Percentiles rank a stretch among this genome's conserved stretches.
Evolutionary conservation across 2,797 vertebrate genomes (phyloP).

Genomic region (Epinephelus malabaricus): DNA sequence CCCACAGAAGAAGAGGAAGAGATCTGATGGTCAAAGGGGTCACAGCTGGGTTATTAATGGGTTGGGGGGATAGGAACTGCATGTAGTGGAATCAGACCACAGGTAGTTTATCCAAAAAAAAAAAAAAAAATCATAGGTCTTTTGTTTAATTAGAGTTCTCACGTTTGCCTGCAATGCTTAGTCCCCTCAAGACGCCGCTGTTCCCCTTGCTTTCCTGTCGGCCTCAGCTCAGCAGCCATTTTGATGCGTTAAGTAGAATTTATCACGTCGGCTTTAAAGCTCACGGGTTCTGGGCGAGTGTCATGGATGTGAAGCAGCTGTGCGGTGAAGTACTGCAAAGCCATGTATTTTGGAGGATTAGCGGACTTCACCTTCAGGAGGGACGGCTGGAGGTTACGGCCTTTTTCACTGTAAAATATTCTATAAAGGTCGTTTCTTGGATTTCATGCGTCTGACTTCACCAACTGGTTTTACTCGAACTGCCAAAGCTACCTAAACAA

Average conservation of each 20-base stretch:
- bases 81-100: constrained; percentile 47
- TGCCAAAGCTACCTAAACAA: constrained; percentile 20
- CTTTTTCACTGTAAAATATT: constrained; percentile 38
- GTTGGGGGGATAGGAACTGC: constrained; percentile 23
- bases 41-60: constrained; percentile 62
- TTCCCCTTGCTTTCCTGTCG: constrained; percentile 75
- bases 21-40: constrained; percentile 62
- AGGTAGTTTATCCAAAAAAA: constrained; percentile 57
- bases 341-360: constrained; percentile 56
- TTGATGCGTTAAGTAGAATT: constrained; percentile 54
- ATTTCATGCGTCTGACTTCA: constrained; percentile 13
- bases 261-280: constrained; percentile 48
- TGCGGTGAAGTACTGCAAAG: constrained; percentile 54
- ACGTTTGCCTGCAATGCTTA: constrained; percentile 82
- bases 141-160: constrained; percentile 82
- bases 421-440: constrained; percentile 4
- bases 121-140: constrained; percentile 44
- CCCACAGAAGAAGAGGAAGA: constrained; percentile 51
- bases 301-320: constrained; percentile 59
- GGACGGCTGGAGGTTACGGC: constrained; percentile 24
- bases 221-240: constrained; percentile 67
- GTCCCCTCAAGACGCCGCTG: constrained; percentile 84
- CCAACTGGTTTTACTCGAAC: background rate
- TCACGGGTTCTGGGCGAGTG: constrained; percentile 49
- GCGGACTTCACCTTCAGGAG: constrained; percentile 48